Conservation (phyloP, 1,140 invertebrate genomes). For the Luehdorfia chinensis region DNA sequence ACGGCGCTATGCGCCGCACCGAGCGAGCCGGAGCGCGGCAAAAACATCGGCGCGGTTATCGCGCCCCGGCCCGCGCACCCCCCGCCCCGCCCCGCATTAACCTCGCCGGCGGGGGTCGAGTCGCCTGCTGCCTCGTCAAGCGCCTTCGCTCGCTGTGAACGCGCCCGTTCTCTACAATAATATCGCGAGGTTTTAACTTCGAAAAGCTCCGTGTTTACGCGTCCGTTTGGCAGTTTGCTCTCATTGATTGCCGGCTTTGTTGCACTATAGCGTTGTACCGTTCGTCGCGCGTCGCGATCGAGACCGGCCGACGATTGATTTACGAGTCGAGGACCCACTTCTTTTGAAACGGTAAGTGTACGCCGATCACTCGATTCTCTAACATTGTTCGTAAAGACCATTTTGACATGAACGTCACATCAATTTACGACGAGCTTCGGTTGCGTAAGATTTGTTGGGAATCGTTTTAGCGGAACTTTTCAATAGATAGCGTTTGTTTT, state of each 20-base stretch:
- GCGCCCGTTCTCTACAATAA: constrained; percentile 33
- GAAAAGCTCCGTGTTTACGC: constrained; percentile 47
- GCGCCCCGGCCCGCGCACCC: constrained; percentile 29
- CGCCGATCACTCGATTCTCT: constrained; percentile 20
- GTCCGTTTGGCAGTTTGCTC: constrained; percentile 40
- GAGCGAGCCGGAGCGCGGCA: constrained; percentile 65
- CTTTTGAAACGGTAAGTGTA: constrained; percentile 58
- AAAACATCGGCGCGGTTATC: constrained; percentile 71
- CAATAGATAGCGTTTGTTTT: constrained; percentile 26
- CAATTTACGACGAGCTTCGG: constrained; percentile 1
- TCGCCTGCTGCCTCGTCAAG: constrained; percentile 48
- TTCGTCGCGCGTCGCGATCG: constrained; percentile 32
- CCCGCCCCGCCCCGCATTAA: constrained; percentile 44
- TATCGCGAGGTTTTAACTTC: constrained; percentile 48
- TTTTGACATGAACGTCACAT: constrained; percentile 7
- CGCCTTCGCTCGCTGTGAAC: constrained; percentile 31
- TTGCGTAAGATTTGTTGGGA: constrained; percentile 18
- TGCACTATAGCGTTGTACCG: constrained; percentile 38
- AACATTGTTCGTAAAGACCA: constrained; percentile 7
- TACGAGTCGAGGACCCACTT: constrained; percentile 36
- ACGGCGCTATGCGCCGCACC: constrained; percentile 53
- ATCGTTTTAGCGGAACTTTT: constrained; percentile 15
- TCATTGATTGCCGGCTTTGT: constrained; percentile 37
- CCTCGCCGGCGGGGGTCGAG: constrained; percentile 59
- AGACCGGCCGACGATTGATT: constrained; percentile 50